Evolutionary conservation across 1,140 invertebrate species (phyloP), one percentile per base, ranked within the genome.

Genomic region (Sarcophaga bullata): DNA sequence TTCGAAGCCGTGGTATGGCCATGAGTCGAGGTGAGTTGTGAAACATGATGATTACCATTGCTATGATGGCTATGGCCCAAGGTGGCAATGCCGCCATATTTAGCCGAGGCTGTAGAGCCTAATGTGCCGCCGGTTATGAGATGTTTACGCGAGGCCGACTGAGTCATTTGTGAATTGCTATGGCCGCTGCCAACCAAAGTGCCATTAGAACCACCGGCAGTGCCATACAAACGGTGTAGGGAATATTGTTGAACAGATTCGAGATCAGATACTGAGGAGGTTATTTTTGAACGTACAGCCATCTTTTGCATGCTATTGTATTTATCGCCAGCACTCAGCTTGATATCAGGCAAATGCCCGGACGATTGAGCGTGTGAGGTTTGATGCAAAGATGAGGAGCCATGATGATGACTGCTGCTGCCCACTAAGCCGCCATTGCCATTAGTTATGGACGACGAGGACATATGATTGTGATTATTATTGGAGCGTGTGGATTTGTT

Each of bases 241-340:
- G 88, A 86, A 84, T 90, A 90, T 82, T 90, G 88, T 83, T 89
- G 88, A 81, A 90, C 88, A 1, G 88, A 88, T 50, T 90, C 89
- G 80, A 90, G 81, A 80, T 90, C 89, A 9, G 89, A 90, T 15
- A 89, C 87, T 75, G 89, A 89, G 10, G 89, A 89, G 9, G 88
- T 88, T 72, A 89, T 90, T 86, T 89, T 90, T 0, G 88, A 90
- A 73, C 88, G 87, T 8, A 89, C 88, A 11, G 88, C 88, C 17
- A 89, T 85, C 84, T 90, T 90, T 52, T 90, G 88, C 88, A 90
- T 87, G 84, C 87, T 89, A 62, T 87, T 88, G 84, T 90, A 90
- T 84, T 90, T 90, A 75, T 90, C 89, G 83, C 86, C 88, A 83
- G 87, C 87, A 19, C 86, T 86, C 19, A 89, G 75, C 84, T 90